Base-by-base conservation (phyloP, 2,888 invertebrate species). In the Xestia c-nigrum region DNA sequence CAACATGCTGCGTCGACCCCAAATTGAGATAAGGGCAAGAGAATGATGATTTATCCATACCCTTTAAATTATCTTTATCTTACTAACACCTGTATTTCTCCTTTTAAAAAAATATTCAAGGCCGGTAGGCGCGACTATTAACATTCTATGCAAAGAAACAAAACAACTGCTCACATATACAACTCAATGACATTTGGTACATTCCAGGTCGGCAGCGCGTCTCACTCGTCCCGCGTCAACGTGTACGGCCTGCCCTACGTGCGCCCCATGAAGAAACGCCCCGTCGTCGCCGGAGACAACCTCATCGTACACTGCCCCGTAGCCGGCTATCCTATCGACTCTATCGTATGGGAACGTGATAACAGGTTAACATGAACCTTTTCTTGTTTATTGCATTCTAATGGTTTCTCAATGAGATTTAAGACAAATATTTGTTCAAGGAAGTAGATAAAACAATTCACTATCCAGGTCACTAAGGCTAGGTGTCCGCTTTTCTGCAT, bases 291-390 rank as follows among this genome's bases (percentile, higher is more conserved):
- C 75, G 99, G 99, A 72, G 98, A 99, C 93, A 98, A 98, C 38
- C 97, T 99, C 84, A 97, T 98, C 84, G 98, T 99, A 1, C 98
- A 98, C 88, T 99, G 99, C 93, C 99, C 99, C 0, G 99, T 99
- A 59, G 99, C 99, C 83, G 99, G 99, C 59, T 99, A 99, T 95
- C 99, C 99, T 16, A 98, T 99, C 85, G 98, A 99, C 90, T 98
- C 98, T 67, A 98, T 99, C 90, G 98, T 98, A n/a, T 99, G 99
- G 99, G 99, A 99, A 96, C 97, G 99, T 95, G 98, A 99, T 97
- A 95, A 96, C 92, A 93, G 96, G 96, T 95, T 59, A 67, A 38
- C 76, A 68, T 64, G 5, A 69, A 14, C 31, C 16, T 31, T 19
- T 38, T 61, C 40, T 21, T 40, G 4, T 63, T 59, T 31, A 6